Evolutionary conservation across 1,140 invertebrate species (phyloP).

Genomic region (Bathynomus jamesi): DNA sequence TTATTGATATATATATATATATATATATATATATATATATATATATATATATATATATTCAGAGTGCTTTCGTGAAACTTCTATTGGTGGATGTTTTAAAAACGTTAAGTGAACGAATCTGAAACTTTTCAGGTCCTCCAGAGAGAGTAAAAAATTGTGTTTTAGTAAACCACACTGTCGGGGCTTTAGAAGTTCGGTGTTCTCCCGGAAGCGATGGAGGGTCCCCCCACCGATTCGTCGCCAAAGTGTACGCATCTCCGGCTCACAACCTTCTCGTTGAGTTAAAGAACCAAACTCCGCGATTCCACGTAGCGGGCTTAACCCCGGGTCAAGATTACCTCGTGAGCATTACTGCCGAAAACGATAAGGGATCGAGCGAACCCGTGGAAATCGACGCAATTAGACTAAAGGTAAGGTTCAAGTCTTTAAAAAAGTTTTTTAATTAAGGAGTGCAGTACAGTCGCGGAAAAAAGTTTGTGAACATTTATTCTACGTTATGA

Average conservation of each 20-base stretch:
- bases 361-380: slow-evolving; percentile 91
- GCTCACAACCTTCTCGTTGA: slow-evolving; percentile 25
- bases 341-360: slow-evolving; percentile 90
- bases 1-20: too few relatives aligned
- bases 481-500: not conserved
- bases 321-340: slow-evolving; percentile 88
- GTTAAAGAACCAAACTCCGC: slow-evolving; percentile 16
- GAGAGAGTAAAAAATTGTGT: slow-evolving; percentile 28
- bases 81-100: too few relatives aligned
- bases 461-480: too few relatives aligned
- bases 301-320: slow-evolving; percentile 74
- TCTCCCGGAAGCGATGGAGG: slow-evolving; percentile 26
- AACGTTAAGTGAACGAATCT: too few relatives aligned
- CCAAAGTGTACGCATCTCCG: slow-evolving; percentile 24
- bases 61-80: too few relatives aligned
- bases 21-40: too few relatives aligned
- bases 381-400: slow-evolving; percentile 74
- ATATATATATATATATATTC: too few relatives aligned
- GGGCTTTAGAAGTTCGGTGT: slow-evolving; percentile 26
- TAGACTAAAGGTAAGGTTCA: slow-evolving; percentile 40
- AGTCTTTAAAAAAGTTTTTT: not conserved
- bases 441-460: not conserved
- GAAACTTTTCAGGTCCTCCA: slow-evolving; percentile 31
- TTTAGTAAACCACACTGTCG: slow-evolving; percentile 27
- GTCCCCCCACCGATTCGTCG: slow-evolving; percentile 22